Conservation (phyloP, 2,797 vertebrate species). For the Danio albolineatus region DNA sequence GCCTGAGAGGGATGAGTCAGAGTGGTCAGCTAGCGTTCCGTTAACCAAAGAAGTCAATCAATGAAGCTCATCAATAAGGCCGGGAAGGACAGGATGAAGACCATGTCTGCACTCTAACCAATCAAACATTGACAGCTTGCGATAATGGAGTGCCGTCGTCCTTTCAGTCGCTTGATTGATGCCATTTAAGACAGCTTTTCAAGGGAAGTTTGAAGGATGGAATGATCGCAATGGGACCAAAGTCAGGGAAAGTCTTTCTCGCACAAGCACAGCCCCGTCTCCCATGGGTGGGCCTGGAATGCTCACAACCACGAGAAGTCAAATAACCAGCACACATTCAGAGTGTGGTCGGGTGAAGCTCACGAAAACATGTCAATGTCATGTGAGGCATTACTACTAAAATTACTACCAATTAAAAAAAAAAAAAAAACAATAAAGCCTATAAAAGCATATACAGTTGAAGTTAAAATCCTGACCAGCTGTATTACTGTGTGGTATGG, state of each 20-base stretch:
- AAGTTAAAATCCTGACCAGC: too few relatives aligned
- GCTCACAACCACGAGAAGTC: conserved; percentile 22
- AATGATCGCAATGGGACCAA: conserved; percentile 27
- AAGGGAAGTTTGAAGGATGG: conserved; percentile 5
- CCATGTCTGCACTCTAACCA: neutral
- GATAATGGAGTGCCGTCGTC: conserved; percentile 54
- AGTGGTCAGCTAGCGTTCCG: neutral
- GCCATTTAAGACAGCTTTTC: conserved; percentile 23
- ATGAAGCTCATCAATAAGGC: conserved; percentile 4
- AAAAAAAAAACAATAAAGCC: too few relatives aligned
- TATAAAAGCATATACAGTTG: too few relatives aligned
- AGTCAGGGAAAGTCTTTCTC: conserved; percentile 27
- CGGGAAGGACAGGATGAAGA: neutral
- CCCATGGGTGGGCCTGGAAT: conserved; percentile 10
- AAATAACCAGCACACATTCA: conserved; percentile 18
- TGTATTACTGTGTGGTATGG: too few relatives aligned
- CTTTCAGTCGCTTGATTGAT: conserved; percentile 42
- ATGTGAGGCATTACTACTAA: neutral
- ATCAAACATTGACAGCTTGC: conserved; percentile 23
- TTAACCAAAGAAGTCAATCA: neutral
- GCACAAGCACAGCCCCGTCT: conserved; percentile 22
- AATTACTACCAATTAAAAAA: too few relatives aligned
- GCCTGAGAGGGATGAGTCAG: conserved; percentile 29
- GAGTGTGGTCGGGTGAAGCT: neutral
- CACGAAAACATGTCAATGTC: conserved; percentile 6